Conservation (phyloP, 2,888 invertebrate species). For the Steinernema hermaphroditum region DNA sequence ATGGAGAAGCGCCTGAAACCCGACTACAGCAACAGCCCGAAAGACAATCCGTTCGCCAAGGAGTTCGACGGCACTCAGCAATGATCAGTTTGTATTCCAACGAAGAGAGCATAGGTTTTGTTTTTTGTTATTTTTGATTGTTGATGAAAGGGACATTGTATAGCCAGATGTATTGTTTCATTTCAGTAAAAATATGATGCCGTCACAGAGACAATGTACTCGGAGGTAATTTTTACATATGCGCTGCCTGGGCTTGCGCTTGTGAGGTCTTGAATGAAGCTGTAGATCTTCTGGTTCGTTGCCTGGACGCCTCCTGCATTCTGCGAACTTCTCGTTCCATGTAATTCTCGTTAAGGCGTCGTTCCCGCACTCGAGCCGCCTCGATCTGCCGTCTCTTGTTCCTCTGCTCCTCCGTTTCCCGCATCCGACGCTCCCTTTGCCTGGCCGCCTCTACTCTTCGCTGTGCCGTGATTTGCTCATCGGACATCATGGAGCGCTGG, state of each 20-base stretch:
- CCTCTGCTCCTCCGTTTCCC: slow-evolving; percentile 2
- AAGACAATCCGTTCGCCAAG: slow-evolving; percentile 59
- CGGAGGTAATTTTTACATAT: neutral
- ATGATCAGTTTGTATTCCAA: neutral
- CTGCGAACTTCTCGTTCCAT: neutral
- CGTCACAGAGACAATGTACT: neutral
- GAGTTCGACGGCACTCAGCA: slow-evolving; percentile 54
- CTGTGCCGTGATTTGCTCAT: neutral
- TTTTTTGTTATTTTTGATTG: neutral
- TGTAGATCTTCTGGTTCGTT: neutral
- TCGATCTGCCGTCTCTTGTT: neutral
- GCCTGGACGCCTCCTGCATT: neutral
- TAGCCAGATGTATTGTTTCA: neutral
- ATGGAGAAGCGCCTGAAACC: slow-evolving; percentile 60
- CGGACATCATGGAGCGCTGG: slow-evolving; percentile 1
- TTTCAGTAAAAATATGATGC: neutral
- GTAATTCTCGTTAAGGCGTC: slow-evolving; percentile 8
- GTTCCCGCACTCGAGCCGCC: slow-evolving; percentile 8
- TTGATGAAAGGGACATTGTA: neutral
- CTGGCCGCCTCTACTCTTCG: neutral
- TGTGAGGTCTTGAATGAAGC: slow-evolving; percentile 15
- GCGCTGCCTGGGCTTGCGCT: neutral
- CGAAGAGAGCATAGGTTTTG: neutral
- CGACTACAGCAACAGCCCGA: slow-evolving; percentile 60
- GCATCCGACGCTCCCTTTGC: slow-evolving; percentile 10